Evolutionary conservation across 2,113 vertebrate genomes (phyloP), one percentile per base, ranked within the genome.

Genomic region (Podiceps cristatus): DNA sequence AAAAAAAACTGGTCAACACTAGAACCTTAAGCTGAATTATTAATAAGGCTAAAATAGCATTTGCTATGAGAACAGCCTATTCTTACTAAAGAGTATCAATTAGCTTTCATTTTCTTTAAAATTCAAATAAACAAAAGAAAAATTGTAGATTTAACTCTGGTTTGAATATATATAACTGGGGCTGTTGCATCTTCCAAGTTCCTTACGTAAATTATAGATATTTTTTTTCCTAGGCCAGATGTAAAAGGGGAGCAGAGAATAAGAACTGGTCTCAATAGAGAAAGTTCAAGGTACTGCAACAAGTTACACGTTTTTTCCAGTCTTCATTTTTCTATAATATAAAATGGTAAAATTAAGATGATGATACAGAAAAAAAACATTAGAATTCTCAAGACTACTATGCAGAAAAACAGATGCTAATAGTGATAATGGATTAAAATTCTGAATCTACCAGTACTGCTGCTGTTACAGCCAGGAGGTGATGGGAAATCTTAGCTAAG

Each of bases 361-460:
- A 1, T 4, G 1, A 31, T 14, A 40, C 5, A 78, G 49, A 56
- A 82, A 82, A 78, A 6, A 69, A 68, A 62, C 18, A n/a, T 24
- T 5, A 71, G 8, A 6, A 49, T 85, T 68, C 45, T 81, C 42
- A 77, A 50, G 27, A 7, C 33, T 24, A 45, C 11, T 59, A 2
- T 12, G 24, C 28, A 82, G 44, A 67, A 94, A 42, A 33, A 1
- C 19, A 85, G 66, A 47, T 29, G 20, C 77, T 37, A 37, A 40
- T 0, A 49, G 58, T 6, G 37, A 23, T 29, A 86, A 2, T 0
- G 9, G 47, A 62, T 31, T 52, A 33, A 33, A 47, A 53, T 16
- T 11, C 22, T 33, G 55, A 16, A 49, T 18, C 16, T 29, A 31
- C 22, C 29, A 33, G 11, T 2, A 8, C 5, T 0, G 0, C 27